These are phyloP conservation scores for Galleria mellonella DNA, from an alignment of 1,140 invertebrate genomes.

Conservation along the genomic window DNA sequence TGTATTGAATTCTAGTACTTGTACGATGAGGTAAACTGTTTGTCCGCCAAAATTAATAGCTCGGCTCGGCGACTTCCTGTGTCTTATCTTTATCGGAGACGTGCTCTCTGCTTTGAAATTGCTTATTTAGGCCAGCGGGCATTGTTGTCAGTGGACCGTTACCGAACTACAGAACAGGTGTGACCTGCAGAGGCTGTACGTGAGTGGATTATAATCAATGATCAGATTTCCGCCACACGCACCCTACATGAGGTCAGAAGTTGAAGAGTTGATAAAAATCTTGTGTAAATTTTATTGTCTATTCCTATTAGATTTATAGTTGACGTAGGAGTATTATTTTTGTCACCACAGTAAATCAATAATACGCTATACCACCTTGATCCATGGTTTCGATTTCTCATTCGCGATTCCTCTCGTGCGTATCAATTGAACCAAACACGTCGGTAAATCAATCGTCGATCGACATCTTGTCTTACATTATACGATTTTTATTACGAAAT, in stretches of 20 bases:
- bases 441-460: constrained; percentile 46
- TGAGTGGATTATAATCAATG: constrained; percentile 34
- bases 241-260: constrained; percentile 1
- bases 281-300: no score
- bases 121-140: constrained; percentile 49
- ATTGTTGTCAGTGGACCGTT: constrained; percentile 60
- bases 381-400: constrained; percentile 49
- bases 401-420: constrained; percentile 47
- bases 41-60: no score
- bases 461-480: constrained; percentile 39
- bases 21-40: no score
- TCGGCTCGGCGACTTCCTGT: constrained; percentile 34
- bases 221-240: constrained; percentile 4
- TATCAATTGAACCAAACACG: constrained; percentile 54
- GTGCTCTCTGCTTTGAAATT: constrained; percentile 45
- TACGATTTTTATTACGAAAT: constrained; percentile 37
- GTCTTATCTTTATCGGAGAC: constrained; percentile 55
- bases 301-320: no score
- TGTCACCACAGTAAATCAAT: constrained; percentile 33
- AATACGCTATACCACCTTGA: constrained; percentile 39
- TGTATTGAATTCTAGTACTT: no score
- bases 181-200: constrained; percentile 39
- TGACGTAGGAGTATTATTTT: constrained; percentile 17
- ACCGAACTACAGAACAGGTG: constrained; percentile 49
- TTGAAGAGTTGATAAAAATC: constrained; percentile 1